Evolutionary conservation across 2,888 invertebrate genomes (phyloP), one percentile per base, ranked within the genome.

Genomic region (Pyrochroa serraticornis): DNA sequence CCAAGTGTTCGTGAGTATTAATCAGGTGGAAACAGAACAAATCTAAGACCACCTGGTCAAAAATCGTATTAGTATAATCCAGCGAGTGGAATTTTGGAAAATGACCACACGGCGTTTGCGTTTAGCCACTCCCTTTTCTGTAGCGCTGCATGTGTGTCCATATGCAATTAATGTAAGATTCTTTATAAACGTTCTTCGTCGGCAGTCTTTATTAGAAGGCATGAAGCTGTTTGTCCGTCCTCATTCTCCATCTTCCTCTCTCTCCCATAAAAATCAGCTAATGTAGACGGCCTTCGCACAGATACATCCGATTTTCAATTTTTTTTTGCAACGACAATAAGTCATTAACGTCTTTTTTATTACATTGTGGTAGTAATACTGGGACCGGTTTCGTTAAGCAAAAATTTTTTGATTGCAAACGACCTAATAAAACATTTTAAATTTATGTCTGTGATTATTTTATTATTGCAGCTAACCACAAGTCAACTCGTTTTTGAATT

Each of bases 141-240:
- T 48, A 9, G 38, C 55, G 57, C 60, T 61, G 49, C 61, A 58
- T 61, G 61, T 58, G 61, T 58, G 61, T 58, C 58, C 61, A 58
- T 52, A 61, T 54, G 61, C 61, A 61, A 61, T 61, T 61, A 61
- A 61, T 61, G 56, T 61, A 57, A 58, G 58, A 57, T 50, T 61
- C 58, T 61, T 56, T 61, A 58, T 57, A 61, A 60, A 58, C 58
- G 58, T 53, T 61, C 54, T 35, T 58, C 46, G 61, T 57, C 61
- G 61, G 61, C 61, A 54, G 46, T 58, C 58, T 54, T 61, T 61
- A 61, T 61, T 61, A 58, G 61, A 61, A 61, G 61, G 61, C 54
- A 52, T 57, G 58, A 47, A 53, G 52, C 34, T 45, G 52, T 45
- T 56, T 52, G 45, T 41, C 48, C 54, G 13, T 58, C 58, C 58